phyloP scores from a whole-genome alignment of 2,888 invertebrate genomes.

The Synergus gifuensis region DNA sequence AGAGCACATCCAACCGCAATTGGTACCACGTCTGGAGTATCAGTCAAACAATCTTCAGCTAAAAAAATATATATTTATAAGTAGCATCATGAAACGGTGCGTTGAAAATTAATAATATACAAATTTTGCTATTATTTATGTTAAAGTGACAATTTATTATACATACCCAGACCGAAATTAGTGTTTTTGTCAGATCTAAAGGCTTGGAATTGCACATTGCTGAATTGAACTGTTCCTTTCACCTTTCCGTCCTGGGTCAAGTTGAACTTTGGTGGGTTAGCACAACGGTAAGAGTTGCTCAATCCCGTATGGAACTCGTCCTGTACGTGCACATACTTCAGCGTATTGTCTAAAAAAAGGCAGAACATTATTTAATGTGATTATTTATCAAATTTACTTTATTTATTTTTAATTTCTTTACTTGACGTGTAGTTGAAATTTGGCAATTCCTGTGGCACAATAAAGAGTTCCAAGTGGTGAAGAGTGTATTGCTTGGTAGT shows the following conservation, averaged over 20 bases:
- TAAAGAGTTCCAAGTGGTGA: constrained; percentile 62
- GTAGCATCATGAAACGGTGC: background rate
- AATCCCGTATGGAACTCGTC: constrained; percentile 81
- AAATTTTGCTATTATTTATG: constrained; percentile 5
- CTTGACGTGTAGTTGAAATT: constrained; percentile 61
- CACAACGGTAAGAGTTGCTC: constrained; percentile 87
- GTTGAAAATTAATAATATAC: constrained; percentile 5
- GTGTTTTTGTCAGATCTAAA: constrained; percentile 80
- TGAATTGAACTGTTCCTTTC: constrained; percentile 80
- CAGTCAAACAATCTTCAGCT: constrained; percentile 87
- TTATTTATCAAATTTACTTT: constrained; percentile 40
- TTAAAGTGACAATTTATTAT: constrained; percentile 39
- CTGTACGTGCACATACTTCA: constrained; percentile 78
- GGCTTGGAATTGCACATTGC: constrained; percentile 86
- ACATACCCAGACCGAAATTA: constrained; percentile 83
- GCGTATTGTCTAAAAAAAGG: constrained; percentile 66
- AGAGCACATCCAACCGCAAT: constrained; percentile 97
- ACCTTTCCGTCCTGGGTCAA: constrained; percentile 76
- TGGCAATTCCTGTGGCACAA: constrained; percentile 73
- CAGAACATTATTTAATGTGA: constrained; percentile 19
- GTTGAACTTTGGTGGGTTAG: constrained; percentile 80
- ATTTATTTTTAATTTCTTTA: constrained; percentile 44
- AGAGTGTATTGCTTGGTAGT: constrained; percentile 67
- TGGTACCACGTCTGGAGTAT: constrained; percentile 94
- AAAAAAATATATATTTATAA: constrained; percentile 63